A percentile compares a stretch with the other conserved stretches of the same genome.
These are phyloP conservation scores for Nesidiocoris tenuis DNA, from an alignment of 2,888 invertebrate species.

Conservation along the genomic window DNA sequence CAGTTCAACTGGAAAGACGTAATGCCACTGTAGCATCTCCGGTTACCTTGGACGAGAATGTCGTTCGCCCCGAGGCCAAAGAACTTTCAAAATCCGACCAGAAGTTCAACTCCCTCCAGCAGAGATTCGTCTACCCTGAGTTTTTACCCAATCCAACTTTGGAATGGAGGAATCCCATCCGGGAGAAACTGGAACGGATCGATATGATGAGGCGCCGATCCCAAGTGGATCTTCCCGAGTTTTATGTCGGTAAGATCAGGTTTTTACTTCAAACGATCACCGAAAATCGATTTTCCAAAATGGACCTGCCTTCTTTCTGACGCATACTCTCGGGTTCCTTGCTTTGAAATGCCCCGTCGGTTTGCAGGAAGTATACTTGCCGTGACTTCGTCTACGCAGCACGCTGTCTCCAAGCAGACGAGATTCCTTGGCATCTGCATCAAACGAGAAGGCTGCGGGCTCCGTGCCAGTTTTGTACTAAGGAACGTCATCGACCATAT, in stretches of 20 bases:
- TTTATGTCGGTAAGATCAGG: slow-evolving; percentile 85
- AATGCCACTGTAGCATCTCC: not conserved
- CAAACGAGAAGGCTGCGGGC: slow-evolving; percentile 74
- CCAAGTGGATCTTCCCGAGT: slow-evolving; percentile 89
- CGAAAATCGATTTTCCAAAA: not conserved
- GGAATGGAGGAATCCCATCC: slow-evolving; percentile 71
- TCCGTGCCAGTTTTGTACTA: slow-evolving; percentile 80
- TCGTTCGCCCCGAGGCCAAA: not conserved
- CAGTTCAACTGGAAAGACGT: not conserved
- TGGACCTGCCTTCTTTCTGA: not conserved
- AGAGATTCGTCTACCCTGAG: slow-evolving; percentile 80
- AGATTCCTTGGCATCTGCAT: slow-evolving; percentile 95
- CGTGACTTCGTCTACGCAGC: slow-evolving; percentile 81
- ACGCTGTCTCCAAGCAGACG: slow-evolving; percentile 79
- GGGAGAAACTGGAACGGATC: slow-evolving; percentile 83
- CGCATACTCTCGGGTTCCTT: not conserved
- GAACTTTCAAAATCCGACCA: not conserved
- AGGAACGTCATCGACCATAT: slow-evolving; percentile 89
- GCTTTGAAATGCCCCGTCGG: not conserved
- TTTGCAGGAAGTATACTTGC: slow-evolving; percentile 78
- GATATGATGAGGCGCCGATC: slow-evolving; percentile 88
- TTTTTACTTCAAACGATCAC: not conserved
- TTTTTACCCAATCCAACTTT: slow-evolving; percentile 86
- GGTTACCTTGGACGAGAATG: not conserved
- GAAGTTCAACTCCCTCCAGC: slow-evolving; percentile 56